Base-by-base conservation (phyloP, 2,888 invertebrate genomes). In the Watsonalla cultraria region DNA sequence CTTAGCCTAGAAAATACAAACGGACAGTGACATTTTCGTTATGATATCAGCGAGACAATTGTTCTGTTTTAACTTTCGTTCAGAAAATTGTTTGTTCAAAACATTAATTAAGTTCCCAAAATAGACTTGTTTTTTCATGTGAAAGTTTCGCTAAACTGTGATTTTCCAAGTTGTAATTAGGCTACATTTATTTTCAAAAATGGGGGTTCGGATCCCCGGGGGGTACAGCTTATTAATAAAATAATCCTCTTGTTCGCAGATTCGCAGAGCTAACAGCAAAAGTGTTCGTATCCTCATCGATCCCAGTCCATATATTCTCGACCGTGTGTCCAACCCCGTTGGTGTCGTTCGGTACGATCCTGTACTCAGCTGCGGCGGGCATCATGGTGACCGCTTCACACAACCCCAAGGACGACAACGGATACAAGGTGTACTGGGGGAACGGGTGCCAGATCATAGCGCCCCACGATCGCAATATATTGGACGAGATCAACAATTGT, bases 301-400 rank as follows among this genome's bases (percentile, higher is more conserved):
- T 97, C 54, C 94, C 93, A 35, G 98, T 99, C 0, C 95, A 94
- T 71, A 85, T 99, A 6, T 98, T 95, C 82, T 93, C 95, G 0
- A 83, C 92, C 13, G 93, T 96, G 11, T 96, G 95, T 53, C 97
- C 99, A 0, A 99, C 99, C 0, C 99, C 99, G 0, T 96, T 98
- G 74, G 95, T 99, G 37, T 96, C 99, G 0, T 99, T 96, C 83
- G 94, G 94, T 0, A 95, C 98, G 0, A 89, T 92, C 4, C 90
- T 94, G 60, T 93, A 94, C 56, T 93, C 94, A 14, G 95, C 96
- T 54, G 94, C 94, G 0, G 96, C 95, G 45, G 98, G 98, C 0
- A 93, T 98, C 6, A 98, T 98, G 96, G 94, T 98, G 6, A 99
- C 98, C 0, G 98, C 98, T 0, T 98, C 98, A 0, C 98, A 98